Conservation (phyloP, 2,797 vertebrate species). For the Scomberomorus guttatus region DNA sequence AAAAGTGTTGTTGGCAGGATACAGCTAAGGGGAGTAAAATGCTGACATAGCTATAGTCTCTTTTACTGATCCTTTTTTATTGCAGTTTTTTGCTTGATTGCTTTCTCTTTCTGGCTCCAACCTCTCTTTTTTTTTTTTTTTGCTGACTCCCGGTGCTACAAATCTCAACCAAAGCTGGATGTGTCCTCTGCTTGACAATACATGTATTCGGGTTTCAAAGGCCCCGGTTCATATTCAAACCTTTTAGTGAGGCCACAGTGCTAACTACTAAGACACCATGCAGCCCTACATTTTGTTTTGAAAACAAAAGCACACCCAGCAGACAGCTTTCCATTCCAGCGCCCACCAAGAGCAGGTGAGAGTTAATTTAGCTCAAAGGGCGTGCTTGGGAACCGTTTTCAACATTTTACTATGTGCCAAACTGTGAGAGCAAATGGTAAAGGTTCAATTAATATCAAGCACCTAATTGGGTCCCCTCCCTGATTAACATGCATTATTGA, state of each 20-base stretch:
- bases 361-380: not conserved
- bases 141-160: not conserved
- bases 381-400: not conserved
- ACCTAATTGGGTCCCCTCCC: not conserved
- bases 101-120: slow-evolving; percentile 2
- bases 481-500: not conserved
- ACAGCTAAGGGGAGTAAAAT: not conserved
- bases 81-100: not conserved
- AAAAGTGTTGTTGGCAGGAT: not conserved
- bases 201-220: not conserved
- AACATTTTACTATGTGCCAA: not conserved
- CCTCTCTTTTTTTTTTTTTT: not conserved
- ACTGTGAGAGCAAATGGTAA: not conserved
- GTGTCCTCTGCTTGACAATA: not conserved
- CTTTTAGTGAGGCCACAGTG: not conserved
- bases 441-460: not conserved
- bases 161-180: not conserved
- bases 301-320: not conserved
- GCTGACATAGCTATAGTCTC: not conserved
- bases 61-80: not conserved
- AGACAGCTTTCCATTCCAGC: not conserved
- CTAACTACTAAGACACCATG: not conserved
- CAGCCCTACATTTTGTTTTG: not conserved
- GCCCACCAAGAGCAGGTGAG: not conserved
- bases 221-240: not conserved